Evolutionary conservation across 2,888 invertebrate species (phyloP).

Genomic region (Epinotia demarniana): DNA sequence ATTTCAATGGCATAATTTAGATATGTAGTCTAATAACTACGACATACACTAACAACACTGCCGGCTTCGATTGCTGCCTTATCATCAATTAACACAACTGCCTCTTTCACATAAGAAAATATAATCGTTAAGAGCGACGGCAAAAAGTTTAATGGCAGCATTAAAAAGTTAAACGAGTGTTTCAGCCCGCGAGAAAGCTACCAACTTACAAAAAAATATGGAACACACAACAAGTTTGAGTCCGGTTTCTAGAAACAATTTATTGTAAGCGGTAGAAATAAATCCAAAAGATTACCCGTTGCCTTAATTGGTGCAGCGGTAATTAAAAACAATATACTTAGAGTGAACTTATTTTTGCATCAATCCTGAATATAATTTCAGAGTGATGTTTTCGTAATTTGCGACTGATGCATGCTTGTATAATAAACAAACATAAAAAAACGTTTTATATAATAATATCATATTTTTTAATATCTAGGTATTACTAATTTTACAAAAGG

Average conservation of each 20-base stretch:
- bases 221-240: conserved; percentile 22
- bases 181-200: conserved; percentile 38
- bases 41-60: not conserved
- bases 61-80: conserved; percentile 5
- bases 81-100: conserved; percentile 12
- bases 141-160: conserved; percentile 32
- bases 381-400: no score
- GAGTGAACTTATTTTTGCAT: not conserved
- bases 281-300: conserved; percentile 8
- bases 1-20: no score
- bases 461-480: not conserved
- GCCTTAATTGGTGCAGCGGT: not conserved
- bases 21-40: no score
- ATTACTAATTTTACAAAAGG: not conserved
- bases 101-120: conserved; percentile 14
- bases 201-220: conserved; percentile 39
- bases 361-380: not conserved
- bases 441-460: no score
- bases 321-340: not conserved
- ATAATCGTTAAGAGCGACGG: conserved; percentile 14
- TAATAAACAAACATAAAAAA: not conserved
- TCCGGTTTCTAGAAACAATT: conserved; percentile 32
- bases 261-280: conserved; percentile 25
- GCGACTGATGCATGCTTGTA: not conserved
- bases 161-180: conserved; percentile 32